Percentiles rank a stretch among this genome's conserved stretches.
phyloP scores from a whole-genome alignment of 1,140 invertebrate species.

The Lysiphlebus fabarum region DNA sequence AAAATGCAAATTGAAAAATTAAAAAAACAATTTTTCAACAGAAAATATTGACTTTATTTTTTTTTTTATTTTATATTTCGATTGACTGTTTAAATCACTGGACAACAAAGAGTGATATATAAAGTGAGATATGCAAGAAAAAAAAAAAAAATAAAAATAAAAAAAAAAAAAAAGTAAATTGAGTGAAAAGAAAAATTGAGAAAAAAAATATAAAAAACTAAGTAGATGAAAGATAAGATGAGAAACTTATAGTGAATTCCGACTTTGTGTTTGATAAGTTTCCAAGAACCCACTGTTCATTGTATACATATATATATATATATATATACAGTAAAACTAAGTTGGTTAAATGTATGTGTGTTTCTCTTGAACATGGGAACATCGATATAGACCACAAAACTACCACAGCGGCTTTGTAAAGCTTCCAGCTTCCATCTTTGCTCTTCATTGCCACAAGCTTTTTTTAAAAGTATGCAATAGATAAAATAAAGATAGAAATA shows the following conservation, averaged over 20 bases:
- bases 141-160: conserved; percentile 2
- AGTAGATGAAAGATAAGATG: conserved; percentile 6
- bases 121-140: not conserved
- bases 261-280: conserved; percentile 18
- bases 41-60: not conserved
- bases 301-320: not conserved
- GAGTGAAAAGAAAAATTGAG: not conserved
- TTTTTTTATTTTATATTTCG: conserved; percentile 14
- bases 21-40: conserved; percentile 3
- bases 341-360: not conserved
- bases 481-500: too few relatives aligned
- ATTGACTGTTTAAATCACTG: conserved; percentile 24
- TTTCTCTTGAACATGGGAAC: conserved; percentile 21
- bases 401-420: conserved; percentile 28
- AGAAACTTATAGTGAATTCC: conserved; percentile 2
- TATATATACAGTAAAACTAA: not conserved
- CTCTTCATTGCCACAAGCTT: conserved; percentile 14
- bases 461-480: not conserved
- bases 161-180: not conserved
- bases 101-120: conserved; percentile 21
- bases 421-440: conserved; percentile 25
- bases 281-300: conserved; percentile 16
- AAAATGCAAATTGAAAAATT: not conserved
- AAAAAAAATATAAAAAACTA: not conserved
- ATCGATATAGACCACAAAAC: conserved; percentile 30